Conservation (phyloP, 2,113 vertebrate species). For the Coturnix japonica region DNA sequence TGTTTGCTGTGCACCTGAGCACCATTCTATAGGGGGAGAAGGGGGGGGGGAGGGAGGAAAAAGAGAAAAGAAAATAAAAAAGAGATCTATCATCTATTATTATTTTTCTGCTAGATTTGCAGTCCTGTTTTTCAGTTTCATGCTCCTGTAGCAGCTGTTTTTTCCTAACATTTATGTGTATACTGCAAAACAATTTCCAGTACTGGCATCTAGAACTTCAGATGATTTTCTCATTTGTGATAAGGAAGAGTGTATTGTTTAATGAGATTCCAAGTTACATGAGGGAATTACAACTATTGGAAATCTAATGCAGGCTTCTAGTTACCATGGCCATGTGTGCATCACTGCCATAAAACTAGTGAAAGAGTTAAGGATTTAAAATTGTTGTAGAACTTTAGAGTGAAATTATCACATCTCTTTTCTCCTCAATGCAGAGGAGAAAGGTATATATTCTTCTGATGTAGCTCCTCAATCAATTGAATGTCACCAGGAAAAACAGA, state of each 20-base stretch:
- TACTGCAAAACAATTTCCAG: fast-evolving
- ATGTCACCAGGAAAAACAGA: background rate
- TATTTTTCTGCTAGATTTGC: background rate
- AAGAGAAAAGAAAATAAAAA: no score
- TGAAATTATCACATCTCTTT: background rate
- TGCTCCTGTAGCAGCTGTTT: fast-evolving
- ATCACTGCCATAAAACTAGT: background rate
- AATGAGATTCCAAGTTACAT: background rate
- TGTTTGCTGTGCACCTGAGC: background rate
- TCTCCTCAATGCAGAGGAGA: background rate
- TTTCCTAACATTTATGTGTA: background rate
- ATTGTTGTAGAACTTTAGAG: background rate
- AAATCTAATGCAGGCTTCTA: background rate
- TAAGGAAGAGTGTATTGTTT: background rate
- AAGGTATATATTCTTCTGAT: background rate
- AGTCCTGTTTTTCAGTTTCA: background rate
- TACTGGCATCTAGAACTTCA: background rate
- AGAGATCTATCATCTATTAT: background rate
- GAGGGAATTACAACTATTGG: background rate
- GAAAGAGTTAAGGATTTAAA: background rate
- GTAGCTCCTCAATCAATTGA: background rate
- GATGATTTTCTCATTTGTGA: background rate
- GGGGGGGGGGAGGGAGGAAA: no score
- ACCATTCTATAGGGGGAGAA: background rate
- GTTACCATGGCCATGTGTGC: fast-evolving